Evolutionary conservation across 2,888 invertebrate genomes (phyloP).

Genomic region (Drosophila monieri): DNA sequence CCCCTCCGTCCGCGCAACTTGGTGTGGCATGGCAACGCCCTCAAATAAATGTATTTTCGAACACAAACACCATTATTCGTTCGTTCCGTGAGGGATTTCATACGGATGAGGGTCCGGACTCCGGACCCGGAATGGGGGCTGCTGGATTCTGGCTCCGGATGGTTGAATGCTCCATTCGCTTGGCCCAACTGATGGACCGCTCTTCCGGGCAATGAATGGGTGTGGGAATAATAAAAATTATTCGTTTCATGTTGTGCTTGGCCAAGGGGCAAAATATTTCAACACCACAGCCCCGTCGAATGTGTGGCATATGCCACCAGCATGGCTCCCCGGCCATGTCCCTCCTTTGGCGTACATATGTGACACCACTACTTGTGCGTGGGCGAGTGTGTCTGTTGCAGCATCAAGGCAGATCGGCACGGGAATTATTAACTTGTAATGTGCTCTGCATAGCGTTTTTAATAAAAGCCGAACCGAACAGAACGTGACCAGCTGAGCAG

Average conservation of each 20-base stretch:
- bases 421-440: constrained; percentile 80
- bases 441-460: constrained; percentile 80
- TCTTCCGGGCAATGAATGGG: constrained; percentile 1
- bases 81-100: constrained; percentile 51
- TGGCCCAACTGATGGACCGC: constrained; percentile 25
- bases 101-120: constrained; percentile 21
- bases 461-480: constrained; percentile 72
- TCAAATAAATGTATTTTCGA: constrained; percentile 77
- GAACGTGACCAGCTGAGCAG: constrained; percentile 68
- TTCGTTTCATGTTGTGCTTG: constrained; percentile 75
- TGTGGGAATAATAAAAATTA: constrained; percentile 76
- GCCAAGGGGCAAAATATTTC: constrained; percentile 71
- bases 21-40: constrained; percentile 55
- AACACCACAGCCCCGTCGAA: constrained; percentile 45
- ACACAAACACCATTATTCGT: constrained; percentile 74
- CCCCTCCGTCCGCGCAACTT: neutral
- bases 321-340: constrained; percentile 44
- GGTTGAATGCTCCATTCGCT: constrained; percentile 23
- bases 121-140: constrained; percentile 4
- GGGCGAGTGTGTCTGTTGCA: constrained; percentile 26
- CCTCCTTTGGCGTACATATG: neutral
- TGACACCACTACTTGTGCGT: neutral
- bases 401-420: constrained; percentile 57
- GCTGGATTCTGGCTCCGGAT: constrained; percentile 12
- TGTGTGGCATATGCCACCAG: constrained; percentile 73